Evolutionary conservation across 2,797 vertebrate species (phyloP), one percentile per base, ranked within the genome.

Genomic region (Sciurus carolinensis): DNA sequence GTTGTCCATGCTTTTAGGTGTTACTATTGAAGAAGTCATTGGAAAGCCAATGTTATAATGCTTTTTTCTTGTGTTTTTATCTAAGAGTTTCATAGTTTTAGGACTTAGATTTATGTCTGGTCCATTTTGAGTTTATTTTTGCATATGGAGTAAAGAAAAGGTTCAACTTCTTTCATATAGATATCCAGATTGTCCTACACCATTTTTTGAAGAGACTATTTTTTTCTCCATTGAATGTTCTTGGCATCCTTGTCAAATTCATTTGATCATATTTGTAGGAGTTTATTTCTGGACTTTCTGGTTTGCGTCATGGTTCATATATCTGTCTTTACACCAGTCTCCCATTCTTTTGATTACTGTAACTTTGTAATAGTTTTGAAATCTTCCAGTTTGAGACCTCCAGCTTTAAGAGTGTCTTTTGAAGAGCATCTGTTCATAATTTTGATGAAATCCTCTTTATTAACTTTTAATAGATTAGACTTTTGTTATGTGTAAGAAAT

Each of bases 361-460:
- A 79, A 9, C 11, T 77, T 86, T 90, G 36, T 59, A 77, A 22
- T 85, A 87, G 1, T 18, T 95, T 95, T 90, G 54, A 91, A 66
- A 73, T 83, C 15, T 59, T n/a, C 20, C 75, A 36, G 26, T 66
- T 30, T 88, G 52, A 90, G 42, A 66, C 17, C n/a, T 91, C 36
- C 28, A 72, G 0, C 54, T 91, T n/a, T 57, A 11, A 59, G 36
- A 52, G 28, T n/a, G 12, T 83, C 44, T 92, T 93, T 85, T 80
- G 64, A 92, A 89, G 52, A 75, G 2, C 13, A 44, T 77, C 67
- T 92, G 17, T 92, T 92, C 52, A 87, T 77, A 93, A 76, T 96
- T 90, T 71, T 93, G 62, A 71, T 64, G 7, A 72, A 83, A 9
- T 90, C n/a, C 57, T 86, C 14, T 76, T 80, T 89, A 66, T 54